Percentiles rank a stretch among this genome's conserved stretches.
These are phyloP conservation scores for Campopleginae sp. DNA, from an alignment of 2,888 invertebrate species.

Conservation along the genomic window DNA sequence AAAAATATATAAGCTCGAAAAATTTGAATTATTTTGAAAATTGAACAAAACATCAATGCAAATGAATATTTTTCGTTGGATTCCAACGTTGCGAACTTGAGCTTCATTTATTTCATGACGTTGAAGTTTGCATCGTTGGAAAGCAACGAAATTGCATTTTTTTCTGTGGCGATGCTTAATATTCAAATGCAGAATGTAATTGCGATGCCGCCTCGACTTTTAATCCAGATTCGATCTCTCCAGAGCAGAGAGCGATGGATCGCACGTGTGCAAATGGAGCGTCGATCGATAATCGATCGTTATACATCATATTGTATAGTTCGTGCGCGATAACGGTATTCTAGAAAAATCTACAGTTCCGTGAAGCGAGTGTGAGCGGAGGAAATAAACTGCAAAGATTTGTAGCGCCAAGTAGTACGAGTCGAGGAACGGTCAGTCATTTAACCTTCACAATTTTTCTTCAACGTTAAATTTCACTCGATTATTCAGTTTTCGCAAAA, in stretches of 20 bases:
- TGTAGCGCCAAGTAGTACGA: slow-evolving; percentile 44
- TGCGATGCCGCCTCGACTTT: neutral
- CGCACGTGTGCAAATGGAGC: slow-evolving; percentile 9
- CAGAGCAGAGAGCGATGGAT: slow-evolving; percentile 2
- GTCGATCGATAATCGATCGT: slow-evolving; percentile 13
- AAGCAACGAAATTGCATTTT: no score
- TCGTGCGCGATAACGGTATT: slow-evolving; percentile 4
- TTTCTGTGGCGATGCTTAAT: no score
- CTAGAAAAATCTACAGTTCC: slow-evolving; percentile 21
- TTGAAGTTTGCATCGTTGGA: no score
- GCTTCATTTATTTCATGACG: no score
- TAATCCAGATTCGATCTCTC: slow-evolving; percentile 31
- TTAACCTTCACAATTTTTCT: neutral
- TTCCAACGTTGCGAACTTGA: no score
- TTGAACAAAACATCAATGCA: no score
- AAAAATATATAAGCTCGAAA: no score
- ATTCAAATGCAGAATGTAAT: no score
- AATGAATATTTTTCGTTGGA: no score
- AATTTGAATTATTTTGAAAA: no score
- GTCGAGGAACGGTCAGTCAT: slow-evolving; percentile 53
- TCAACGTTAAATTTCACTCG: neutral
- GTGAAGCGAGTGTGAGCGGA: slow-evolving; percentile 1
- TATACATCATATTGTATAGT: slow-evolving; percentile 13
- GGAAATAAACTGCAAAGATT: neutral
- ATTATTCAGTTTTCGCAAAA: neutral